Evolutionary conservation across 2,888 invertebrate species (phyloP), one percentile per base, ranked within the genome.

Genomic region (Leptopterna dolabrata): DNA sequence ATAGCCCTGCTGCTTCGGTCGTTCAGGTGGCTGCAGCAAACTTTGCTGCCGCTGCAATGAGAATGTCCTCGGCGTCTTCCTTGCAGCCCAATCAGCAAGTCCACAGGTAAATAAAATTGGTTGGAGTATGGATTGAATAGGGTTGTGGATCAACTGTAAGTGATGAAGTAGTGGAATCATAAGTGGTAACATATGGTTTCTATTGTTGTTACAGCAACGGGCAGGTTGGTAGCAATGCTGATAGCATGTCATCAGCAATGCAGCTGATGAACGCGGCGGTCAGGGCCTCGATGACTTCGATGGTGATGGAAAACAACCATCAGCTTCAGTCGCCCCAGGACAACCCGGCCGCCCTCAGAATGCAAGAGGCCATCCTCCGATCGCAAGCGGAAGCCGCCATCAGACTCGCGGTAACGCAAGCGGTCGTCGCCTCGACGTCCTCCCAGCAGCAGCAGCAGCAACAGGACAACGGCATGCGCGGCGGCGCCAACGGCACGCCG

Each of bases 321-420:
- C 87, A 88, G 41, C 89, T 90, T 87, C 91, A 91, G 86, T 90
- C 90, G 88, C 90, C 91, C 81, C 90, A 91, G 80, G 91, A 92
- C 43, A 92, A 92, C 88, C 92, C 92, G 63, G 91, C 92, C 3
- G 90, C 91, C 45, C 89, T 91, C 51, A 88, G 91, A 36, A 91
- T 96, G 93, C 93, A 93, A 90, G 96, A 96, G 91, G 96, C 96
- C 0, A 93, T 97, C 83, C 92, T 97, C 29, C 93, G 97, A 91
- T 96, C 96, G 90, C 97, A 97, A 91, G 97, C 97, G 0, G 97
- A 97, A 91, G 96, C 96, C 0, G 95, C 96, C 7, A 93, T 97
- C 51, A 93, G 97, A 90, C 92, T 97, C 88, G 97, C 97, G 47
- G 97, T 97, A 89, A 93, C 90, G 90, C 95, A 96, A 91, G 95